Conservation (phyloP, 92 coral and sea anemone genomes). For the Meandrina meandrites region DNA sequence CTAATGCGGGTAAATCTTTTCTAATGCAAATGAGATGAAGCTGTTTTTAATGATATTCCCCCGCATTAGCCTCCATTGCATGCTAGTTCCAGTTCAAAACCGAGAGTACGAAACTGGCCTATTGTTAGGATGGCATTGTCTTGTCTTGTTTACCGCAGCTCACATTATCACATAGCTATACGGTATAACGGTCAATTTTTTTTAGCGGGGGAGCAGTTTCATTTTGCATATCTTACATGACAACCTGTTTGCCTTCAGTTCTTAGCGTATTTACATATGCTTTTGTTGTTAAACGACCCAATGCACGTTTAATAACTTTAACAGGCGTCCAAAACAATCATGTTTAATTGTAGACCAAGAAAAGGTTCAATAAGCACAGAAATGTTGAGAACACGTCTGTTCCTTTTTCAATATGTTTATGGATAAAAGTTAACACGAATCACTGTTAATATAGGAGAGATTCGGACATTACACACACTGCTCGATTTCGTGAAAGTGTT, state of each 20-base stretch:
- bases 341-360: neutral
- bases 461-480: neutral
- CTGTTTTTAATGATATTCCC: no score
- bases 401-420: neutral
- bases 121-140: neutral
- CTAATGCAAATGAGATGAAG: no score
- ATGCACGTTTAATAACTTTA: neutral
- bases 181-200: neutral
- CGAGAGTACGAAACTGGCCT: no score
- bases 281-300: neutral
- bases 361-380: neutral
- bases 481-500: neutral
- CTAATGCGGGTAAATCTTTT: no score
- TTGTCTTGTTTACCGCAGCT: no score
- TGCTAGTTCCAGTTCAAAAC: no score
- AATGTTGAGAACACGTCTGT: neutral
- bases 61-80: no score
- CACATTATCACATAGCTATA: no score
- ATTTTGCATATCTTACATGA: neutral
- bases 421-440: neutral
- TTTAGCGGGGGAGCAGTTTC: neutral
- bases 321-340: constrained; percentile 12
- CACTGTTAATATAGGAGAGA: neutral
- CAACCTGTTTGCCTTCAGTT: no score
- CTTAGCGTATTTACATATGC: neutral